Conservation (phyloP, 2,113 vertebrate genomes). For the Tapirus terrestris region DNA sequence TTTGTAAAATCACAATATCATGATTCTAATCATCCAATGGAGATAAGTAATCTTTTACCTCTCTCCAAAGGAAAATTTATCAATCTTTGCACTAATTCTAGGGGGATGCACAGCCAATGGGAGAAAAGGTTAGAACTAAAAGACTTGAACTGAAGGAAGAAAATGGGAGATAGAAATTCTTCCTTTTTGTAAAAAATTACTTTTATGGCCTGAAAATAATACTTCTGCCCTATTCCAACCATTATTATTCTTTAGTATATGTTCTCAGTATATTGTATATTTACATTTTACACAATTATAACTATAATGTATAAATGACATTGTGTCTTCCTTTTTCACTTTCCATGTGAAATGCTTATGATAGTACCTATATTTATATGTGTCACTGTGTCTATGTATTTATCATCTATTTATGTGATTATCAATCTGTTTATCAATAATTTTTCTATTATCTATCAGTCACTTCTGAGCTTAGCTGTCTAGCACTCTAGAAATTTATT, state of each 20-base stretch:
- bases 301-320: not conserved
- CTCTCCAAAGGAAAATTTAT: not conserved
- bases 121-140: not conserved
- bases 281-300: not conserved
- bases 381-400: not conserved
- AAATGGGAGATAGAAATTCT: not conserved
- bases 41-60: not conserved
- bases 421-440: not conserved
- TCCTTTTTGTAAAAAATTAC: not conserved
- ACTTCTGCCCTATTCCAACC: not conserved
- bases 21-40: not conserved
- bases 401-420: not conserved
- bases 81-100: not conserved
- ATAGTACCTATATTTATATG: not conserved
- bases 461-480: not conserved
- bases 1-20: not conserved
- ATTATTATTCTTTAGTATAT: not conserved
- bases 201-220: not conserved
- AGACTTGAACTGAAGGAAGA: not conserved
- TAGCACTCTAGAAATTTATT: conserved; percentile 18
- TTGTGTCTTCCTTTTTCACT: not conserved
- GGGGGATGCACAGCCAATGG: not conserved
- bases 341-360: not conserved
- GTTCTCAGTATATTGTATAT: not conserved
- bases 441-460: not conserved